Conservation (phyloP, 2,797 vertebrate genomes). For the Nannoperca australis region DNA sequence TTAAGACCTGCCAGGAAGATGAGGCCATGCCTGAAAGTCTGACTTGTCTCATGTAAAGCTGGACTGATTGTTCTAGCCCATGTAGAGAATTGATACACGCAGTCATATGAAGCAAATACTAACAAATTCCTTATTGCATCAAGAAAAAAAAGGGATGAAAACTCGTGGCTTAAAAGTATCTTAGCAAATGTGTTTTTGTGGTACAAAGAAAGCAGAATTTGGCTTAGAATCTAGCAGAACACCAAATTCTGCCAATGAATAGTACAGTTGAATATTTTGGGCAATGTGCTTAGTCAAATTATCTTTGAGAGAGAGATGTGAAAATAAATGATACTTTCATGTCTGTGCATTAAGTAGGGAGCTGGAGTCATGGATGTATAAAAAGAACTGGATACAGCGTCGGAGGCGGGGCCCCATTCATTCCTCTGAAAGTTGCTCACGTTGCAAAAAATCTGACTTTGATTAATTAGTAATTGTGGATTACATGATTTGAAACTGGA, state of each 20-base stretch:
- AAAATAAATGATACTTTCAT: background rate
- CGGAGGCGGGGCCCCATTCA: no score
- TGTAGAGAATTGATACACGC: background rate
- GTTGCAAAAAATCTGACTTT: no score
- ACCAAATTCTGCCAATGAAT: background rate
- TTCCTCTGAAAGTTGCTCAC: no score
- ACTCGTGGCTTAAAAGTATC: background rate
- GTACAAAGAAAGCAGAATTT: conserved; percentile 5
- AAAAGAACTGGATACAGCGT: no score
- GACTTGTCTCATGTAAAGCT: background rate
- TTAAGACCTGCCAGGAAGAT: conserved; percentile 9
- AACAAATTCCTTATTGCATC: background rate
- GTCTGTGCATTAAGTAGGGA: background rate
- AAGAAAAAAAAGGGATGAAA: background rate
- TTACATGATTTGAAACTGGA: no score
- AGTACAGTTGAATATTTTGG: background rate
- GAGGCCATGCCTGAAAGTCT: background rate
- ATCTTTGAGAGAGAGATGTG: background rate
- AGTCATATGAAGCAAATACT: background rate
- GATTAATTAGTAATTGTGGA: no score
- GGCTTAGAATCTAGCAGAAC: background rate
- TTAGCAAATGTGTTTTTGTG: background rate
- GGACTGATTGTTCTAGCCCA: background rate
- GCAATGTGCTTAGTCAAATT: background rate
- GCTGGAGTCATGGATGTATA: background rate